Evolutionary conservation across 64 coral and sea anemone genomes (phyloP), one percentile per base, ranked within the genome.

Genomic region (Acropora yongei): DNA sequence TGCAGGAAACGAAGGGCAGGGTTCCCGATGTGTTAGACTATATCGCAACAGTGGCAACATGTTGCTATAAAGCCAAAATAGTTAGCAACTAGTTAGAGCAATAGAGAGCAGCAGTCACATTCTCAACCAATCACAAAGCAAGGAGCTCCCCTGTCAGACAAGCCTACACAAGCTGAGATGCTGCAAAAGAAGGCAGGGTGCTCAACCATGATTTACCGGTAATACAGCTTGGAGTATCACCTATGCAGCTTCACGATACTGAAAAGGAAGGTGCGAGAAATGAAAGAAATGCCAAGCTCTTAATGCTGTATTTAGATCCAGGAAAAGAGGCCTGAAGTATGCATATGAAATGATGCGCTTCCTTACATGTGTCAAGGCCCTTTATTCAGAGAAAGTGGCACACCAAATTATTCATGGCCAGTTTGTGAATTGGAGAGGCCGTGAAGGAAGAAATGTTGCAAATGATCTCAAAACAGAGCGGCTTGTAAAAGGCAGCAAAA

Each of bases 241-340:
- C 84, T 8, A 84, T 91, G 80, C 89, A 91, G 41, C 79, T 91
- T 6, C 68, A 91, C 44, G 72, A 91, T 83, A 91, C 89, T 20
- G 79, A 63, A 63, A 63, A 91, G 47, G 72, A 91, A 44, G 71
- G 89, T 13, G 20, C 40, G 7, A 18, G 80, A 5, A 78, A 84
- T 20, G 14, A 84, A 9, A 84, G 47, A 60, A 91, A 75, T 74
- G 17, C 19, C 6, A 84, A 75, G 8, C 66, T 91, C 13, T 71
- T 91, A 20, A 60, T 84, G 49, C 90, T 91, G 43, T 91, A 77
- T 77, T 85, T 85, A 61, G 80, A 63, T 77, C 69, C 1, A 53
- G 90, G n/a, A 1, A 50, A 43, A 91, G 90, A 76, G 80, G 90
- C 41, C 84, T 49, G 72, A 92, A 92, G 63, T 92, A 86, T 68